Conservation (phyloP, 2,113 vertebrate genomes). For the Ochotona curzoniae region DNA sequence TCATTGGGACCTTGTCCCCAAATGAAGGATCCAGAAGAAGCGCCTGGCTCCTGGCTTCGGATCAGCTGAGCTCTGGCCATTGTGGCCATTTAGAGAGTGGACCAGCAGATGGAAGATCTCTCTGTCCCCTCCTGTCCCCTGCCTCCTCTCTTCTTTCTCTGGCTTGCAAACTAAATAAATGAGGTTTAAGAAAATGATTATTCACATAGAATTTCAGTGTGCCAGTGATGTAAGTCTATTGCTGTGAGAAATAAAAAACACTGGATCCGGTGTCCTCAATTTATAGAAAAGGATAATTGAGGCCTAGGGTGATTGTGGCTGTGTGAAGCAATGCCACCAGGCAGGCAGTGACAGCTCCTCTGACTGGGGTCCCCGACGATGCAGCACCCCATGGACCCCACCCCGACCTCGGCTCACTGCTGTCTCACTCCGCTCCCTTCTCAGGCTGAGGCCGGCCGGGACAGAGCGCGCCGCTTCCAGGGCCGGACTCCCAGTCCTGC, state of each 20-base stretch:
- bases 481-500: accelerated
- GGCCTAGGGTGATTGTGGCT: background rate
- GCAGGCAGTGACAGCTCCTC: background rate
- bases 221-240: background rate
- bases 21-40: no score
- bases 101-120: no score
- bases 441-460: conserved; percentile 5
- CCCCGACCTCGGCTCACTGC: background rate
- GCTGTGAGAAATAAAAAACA: background rate
- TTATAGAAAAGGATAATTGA: background rate
- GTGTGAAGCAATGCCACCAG: no score
- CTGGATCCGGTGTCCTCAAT: background rate
- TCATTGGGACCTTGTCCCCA: no score
- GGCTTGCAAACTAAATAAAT: no score
- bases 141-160: no score
- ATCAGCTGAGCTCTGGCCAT: no score
- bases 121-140: no score
- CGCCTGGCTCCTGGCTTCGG: no score
- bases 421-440: background rate
- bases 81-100: no score
- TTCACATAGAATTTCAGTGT: background rate
- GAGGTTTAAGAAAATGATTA: no score
- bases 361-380: no score
- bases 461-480: accelerated
- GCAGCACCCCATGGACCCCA: background rate